These are phyloP conservation scores for Spilogale gracilis DNA, from an alignment of 2,113 vertebrate species.

Conservation along the genomic window DNA sequence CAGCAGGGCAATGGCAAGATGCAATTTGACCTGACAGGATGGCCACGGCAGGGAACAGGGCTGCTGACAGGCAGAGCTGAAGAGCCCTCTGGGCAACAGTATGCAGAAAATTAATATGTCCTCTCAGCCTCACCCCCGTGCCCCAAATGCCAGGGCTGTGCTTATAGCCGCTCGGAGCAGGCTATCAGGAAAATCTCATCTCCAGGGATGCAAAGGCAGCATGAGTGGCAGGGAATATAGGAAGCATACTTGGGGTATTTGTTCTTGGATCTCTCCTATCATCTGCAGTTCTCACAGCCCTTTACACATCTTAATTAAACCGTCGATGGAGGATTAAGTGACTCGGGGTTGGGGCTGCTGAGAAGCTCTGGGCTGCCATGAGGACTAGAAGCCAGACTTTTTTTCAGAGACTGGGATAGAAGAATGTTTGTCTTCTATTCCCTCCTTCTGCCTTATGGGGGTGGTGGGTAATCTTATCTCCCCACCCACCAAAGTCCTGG, in stretches of 20 bases:
- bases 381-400: slow-evolving; percentile 21
- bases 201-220: not conserved
- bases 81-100: not conserved
- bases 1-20: slow-evolving; percentile 68
- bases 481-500: not conserved
- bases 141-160: not conserved
- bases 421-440: not conserved
- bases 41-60: slow-evolving; percentile 17
- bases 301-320: slow-evolving; percentile 72
- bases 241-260: slow-evolving; percentile 6
- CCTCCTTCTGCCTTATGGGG: not conserved
- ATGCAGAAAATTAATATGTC: slow-evolving; percentile 56
- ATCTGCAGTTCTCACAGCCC: not conserved
- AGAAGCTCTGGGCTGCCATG: not conserved
- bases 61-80: slow-evolving; percentile 48
- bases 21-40: slow-evolving; percentile 72
- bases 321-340: slow-evolving; percentile 30
- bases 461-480: not conserved
- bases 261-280: slow-evolving; percentile 40
- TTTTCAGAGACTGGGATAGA: not conserved
- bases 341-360: slow-evolving; percentile 4
- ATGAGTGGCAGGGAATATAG: not conserved
- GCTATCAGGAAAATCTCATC: slow-evolving; percentile 31
- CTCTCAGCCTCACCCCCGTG: not conserved
- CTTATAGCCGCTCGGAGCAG: not conserved